Base-by-base conservation (phyloP, 2,797 vertebrate genomes). In the Eutrigla gurnardus region DNA sequence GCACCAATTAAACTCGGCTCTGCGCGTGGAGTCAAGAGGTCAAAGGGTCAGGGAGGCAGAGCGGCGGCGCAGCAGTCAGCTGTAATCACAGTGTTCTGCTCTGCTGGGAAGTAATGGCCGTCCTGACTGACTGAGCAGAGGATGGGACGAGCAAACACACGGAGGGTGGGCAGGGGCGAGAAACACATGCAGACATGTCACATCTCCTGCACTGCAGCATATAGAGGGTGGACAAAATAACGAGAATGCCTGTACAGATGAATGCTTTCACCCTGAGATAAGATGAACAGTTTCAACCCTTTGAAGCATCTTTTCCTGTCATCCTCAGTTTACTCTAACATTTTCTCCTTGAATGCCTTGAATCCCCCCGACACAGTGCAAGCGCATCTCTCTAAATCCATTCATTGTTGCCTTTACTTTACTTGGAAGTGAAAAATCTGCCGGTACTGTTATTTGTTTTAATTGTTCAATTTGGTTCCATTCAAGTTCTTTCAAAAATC, bases 31-130 rank as follows among this genome's bases (percentile, higher is more conserved):
- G 71, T 65, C 52, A 39, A 52, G 59, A 75, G 77, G 84, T 84
- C n/a, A 82, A 80, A 74, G 69, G 75, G 76, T 75, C 73, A 11
- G 1, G 13, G 59, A 65, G 73, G 64, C 73, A 32, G 77, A 50
- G 65, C 50, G 7, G 65, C 50, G 7, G 63, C 10, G 5, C 46
- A 49, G 46, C 59, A 65, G 64, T 36, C 46, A 37, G 59, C 60
- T 25, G 70, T 75, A 67, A 83, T 78, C 70, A 60, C 52, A 52
- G 39, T 65, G 74, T 72, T 59, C 77, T 73, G 86, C 82, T 81
- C 70, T 33, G 63, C 59, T 71, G 75, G 67, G 40, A 53, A 32
- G 55, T 66, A 74, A 84, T 42, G 62, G 18, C 11, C 12, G 58
- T 54, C 49, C 67, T 50, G 55, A 62, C 39, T 73, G 63, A 77